Base-by-base conservation (phyloP, 2,113 vertebrate species). In the Gobius niger region DNA sequence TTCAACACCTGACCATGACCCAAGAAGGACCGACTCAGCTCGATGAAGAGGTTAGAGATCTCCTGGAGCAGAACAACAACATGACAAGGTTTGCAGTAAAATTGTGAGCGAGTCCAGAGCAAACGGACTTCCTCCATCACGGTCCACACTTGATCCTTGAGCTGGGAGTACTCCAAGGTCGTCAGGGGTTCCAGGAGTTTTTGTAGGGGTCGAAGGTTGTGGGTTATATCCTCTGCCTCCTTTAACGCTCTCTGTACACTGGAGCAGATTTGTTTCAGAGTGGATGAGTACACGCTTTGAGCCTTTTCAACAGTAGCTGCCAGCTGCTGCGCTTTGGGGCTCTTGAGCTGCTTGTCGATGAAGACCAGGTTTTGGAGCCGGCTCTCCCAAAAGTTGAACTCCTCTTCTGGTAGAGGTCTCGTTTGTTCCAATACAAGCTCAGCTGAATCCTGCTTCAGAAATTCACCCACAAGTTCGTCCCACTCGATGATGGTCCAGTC, bases 21-120 rank as follows among this genome's bases (percentile, higher is more conserved):
- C 24, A 57, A 24, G 12, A 57, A 57, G 11, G 12, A 14, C 24
- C 12, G 54, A 12, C 54, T 57, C 94, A 84, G 78, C 15, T 90
- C 85, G 0, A 95, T 90, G 77, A 95, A 68, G 56, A 93, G 87
- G 87, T 94, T 95, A 88, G 90, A 92, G 81, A 93, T 90, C 84
- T 95, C 92, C 85, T 91, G 92, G 75, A 96, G 85, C 72, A 95
- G 52, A 24, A 94, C 78, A 2, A 92, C 76, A 54, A 79, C 0
- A 41, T 84, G 81, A 47, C 85, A 72, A 0, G 94, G 91, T 0
- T 78, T 76, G 70, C 86, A 81, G 80, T 94, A 94, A 84, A 91
- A 80, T 50, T 72, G 47, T 0, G 92, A 63, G 40, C 44, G 59
- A 34, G 24, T 56, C 53, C 53, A 40, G 19, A 56, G 19, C 53